Conservation (phyloP, 2,797 vertebrate species). For the Lithobates pipiens region DNA sequence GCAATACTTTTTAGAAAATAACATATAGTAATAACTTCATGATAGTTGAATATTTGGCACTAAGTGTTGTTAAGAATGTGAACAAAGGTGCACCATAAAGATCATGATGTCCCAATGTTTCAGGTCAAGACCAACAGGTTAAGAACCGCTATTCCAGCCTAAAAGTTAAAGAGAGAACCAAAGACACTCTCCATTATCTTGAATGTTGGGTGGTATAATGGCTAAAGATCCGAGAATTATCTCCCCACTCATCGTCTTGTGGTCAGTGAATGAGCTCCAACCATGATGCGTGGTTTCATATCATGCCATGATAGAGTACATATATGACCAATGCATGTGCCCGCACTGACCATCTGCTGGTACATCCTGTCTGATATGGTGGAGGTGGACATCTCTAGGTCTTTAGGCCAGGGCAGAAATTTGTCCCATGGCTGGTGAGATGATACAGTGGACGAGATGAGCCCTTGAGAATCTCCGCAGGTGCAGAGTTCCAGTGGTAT, state of each 20-base stretch:
- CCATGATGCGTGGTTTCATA: background rate
- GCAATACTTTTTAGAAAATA: background rate
- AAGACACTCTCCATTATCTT: background rate
- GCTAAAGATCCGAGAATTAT: background rate
- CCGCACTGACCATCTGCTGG: slow-evolving; percentile 24
- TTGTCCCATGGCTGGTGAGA: slow-evolving; percentile 6
- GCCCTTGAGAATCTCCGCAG: slow-evolving; percentile 52
- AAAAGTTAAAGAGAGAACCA: background rate
- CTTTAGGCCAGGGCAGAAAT: background rate
- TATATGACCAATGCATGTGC: slow-evolving; percentile 11
- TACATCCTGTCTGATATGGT: background rate
- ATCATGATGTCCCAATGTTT: background rate
- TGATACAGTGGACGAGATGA: slow-evolving; percentile 44
- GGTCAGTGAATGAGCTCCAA: background rate
- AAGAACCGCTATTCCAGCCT: background rate
- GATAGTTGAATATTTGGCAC: background rate
- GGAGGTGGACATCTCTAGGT: slow-evolving; percentile 37
- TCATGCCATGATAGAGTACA: slow-evolving; percentile 1
- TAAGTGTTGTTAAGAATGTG: background rate
- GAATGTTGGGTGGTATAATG: background rate
- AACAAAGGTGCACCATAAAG: background rate
- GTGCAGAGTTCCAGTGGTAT: slow-evolving; percentile 51
- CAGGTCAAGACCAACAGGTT: background rate
- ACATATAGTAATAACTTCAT: background rate
- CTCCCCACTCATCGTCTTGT: background rate